Conservation (phyloP, 2,888 invertebrate genomes). For the Drosophila borealis region DNA sequence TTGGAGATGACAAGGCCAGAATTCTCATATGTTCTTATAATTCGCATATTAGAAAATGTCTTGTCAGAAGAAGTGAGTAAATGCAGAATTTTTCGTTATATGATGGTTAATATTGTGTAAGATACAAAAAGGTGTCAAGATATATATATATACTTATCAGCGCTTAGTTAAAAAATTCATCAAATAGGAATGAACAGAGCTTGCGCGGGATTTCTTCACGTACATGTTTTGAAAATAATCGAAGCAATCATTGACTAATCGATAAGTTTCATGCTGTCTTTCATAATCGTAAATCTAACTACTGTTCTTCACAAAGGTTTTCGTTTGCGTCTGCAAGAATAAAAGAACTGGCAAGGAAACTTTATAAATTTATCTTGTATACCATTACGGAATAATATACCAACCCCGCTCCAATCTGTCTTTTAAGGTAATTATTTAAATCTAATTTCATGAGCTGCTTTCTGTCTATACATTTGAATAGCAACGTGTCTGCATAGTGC, state of each 20-base stretch:
- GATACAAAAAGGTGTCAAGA: no score
- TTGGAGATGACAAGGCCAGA: no score
- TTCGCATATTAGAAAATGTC: no score
- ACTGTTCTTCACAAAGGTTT: neutral
- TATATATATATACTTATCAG: no score
- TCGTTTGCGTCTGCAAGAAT: neutral
- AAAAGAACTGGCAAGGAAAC: neutral
- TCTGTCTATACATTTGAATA: conserved; percentile 13
- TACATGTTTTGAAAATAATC: neutral
- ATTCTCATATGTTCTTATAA: no score
- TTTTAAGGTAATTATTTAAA: neutral
- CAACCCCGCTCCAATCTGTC: no score
- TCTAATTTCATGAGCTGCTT: neutral
- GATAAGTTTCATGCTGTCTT: neutral
- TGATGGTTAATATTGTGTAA: no score
- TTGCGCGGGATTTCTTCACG: neutral
- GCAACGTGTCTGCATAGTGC: conserved; percentile 22
- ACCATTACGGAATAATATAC: no score
- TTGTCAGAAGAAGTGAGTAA: no score
- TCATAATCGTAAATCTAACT: neutral
- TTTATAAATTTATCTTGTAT: neutral
- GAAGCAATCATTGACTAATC: neutral
- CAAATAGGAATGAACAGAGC: no score
- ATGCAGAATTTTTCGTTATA: no score
- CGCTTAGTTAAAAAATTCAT: no score